phyloP scores from a whole-genome alignment of 2,113 vertebrate species.

The Corapipo altera region DNA sequence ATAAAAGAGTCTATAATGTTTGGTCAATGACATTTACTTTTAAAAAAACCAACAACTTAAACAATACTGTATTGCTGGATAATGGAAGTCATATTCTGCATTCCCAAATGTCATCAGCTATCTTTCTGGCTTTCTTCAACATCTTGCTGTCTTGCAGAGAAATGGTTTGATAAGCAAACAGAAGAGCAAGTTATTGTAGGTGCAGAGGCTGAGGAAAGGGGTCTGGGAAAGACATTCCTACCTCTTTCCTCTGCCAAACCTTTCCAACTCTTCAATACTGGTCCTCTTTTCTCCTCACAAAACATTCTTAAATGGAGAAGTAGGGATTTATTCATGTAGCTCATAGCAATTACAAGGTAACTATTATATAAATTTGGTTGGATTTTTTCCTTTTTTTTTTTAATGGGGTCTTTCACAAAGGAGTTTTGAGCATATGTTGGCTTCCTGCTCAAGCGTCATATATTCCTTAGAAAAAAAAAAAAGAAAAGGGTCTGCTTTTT shows the following conservation, averaged over 20 bases:
- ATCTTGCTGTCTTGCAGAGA: neutral
- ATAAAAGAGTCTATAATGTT: neutral
- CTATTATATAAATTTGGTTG: neutral
- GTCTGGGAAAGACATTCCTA: neutral
- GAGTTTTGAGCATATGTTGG: neutral
- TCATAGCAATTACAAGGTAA: conserved; percentile 13
- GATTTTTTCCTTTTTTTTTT: neutral
- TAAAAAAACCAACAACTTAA: neutral
- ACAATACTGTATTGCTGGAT: neutral
- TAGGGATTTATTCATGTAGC: neutral
- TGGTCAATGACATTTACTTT: neutral
- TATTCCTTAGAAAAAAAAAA: neutral
- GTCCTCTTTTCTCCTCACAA: conserved; percentile 2
- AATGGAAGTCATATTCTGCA: neutral
- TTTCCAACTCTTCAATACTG: neutral
- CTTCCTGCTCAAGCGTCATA: neutral
- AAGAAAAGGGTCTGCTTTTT: neutral
- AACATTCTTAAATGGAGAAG: conserved; percentile 28
- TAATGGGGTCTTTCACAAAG: conserved; percentile 25
- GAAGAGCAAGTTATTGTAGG: neutral
- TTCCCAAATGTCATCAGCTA: neutral
- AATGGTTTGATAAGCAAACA: neutral
- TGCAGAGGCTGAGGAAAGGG: neutral
- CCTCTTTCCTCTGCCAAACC: neutral
- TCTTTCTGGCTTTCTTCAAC: neutral